Conservation (phyloP, 2,797 vertebrate genomes). For the Chromis chromis region DNA sequence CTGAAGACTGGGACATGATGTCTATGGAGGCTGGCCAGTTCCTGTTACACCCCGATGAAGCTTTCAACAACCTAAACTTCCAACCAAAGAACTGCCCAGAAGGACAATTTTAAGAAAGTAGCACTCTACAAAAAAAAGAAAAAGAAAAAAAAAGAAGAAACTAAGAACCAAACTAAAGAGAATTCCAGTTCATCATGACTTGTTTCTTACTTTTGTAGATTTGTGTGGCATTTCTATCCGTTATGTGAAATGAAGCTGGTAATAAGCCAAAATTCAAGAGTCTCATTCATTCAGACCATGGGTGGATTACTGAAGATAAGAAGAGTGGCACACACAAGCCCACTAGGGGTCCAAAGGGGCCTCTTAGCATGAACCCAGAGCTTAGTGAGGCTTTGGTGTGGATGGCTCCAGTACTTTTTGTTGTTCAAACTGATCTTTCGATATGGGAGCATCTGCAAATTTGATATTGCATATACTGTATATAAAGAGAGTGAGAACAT, state of each 20-base stretch:
- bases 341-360: neutral
- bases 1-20: constrained; percentile 30
- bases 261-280: too few relatives aligned
- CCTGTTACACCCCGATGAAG: neutral
- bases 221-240: too few relatives aligned
- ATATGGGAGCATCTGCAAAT: too few relatives aligned
- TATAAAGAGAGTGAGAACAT: too few relatives aligned
- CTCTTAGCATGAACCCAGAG: neutral
- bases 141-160: too few relatives aligned
- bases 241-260: too few relatives aligned
- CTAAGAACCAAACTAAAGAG: too few relatives aligned
- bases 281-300: neutral
- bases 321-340: neutral
- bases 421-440: too few relatives aligned
- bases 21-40: constrained; percentile 62
- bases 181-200: neutral
- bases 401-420: too few relatives aligned
- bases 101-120: neutral
- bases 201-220: neutral
- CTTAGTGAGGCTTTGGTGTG: neutral
- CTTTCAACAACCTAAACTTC: neutral
- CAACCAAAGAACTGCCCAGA: neutral
- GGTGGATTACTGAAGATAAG: neutral
- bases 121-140: too few relatives aligned
- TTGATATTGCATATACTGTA: too few relatives aligned